phyloP scores from a whole-genome alignment of 2,797 vertebrate genomes.

The Gambelia wislizenii region DNA sequence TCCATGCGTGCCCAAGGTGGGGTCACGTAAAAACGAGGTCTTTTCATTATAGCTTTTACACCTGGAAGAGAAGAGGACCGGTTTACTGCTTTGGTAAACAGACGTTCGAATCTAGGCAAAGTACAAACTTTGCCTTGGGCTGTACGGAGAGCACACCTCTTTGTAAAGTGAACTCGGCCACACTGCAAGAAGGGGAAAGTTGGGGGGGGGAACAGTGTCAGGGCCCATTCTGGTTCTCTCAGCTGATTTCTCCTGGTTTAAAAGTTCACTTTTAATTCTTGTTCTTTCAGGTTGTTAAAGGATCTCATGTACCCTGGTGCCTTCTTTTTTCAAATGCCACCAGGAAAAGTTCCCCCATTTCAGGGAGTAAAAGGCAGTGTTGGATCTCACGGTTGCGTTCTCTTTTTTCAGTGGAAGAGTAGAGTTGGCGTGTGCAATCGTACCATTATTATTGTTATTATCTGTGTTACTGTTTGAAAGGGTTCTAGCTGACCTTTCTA shows the following conservation, averaged over 20 bases:
- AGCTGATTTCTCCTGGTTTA: constrained; percentile 58
- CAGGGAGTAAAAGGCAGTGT: constrained; percentile 19
- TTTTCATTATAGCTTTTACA: constrained; percentile 84
- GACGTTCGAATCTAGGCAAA: constrained; percentile 82
- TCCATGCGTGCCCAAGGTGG: constrained; percentile 77
- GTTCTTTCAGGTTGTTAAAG: neutral
- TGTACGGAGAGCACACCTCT: constrained; percentile 80
- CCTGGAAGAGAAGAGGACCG: constrained; percentile 79
- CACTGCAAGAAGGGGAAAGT: constrained; percentile 45
- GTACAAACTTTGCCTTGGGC: constrained; percentile 86
- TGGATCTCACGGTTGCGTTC: constrained; percentile 42
- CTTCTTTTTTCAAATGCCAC: neutral
- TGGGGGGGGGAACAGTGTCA: constrained; percentile 55
- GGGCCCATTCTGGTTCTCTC: constrained; percentile 42
- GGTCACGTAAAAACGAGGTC: constrained; percentile 80
- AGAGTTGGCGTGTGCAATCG: neutral
- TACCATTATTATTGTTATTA: neutral
- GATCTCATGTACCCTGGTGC: constrained; percentile 15
- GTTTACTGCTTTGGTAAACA: constrained; percentile 85
- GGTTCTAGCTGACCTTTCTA: neutral
- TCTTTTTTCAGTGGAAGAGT: constrained; percentile 29
- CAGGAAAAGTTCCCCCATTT: constrained; percentile 54
- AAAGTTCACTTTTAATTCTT: constrained; percentile 59
- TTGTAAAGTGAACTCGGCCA: constrained; percentile 75
- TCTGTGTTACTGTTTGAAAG: neutral